Base-by-base conservation (phyloP, 2,888 invertebrate genomes). In the Orthonevra nobilis region DNA sequence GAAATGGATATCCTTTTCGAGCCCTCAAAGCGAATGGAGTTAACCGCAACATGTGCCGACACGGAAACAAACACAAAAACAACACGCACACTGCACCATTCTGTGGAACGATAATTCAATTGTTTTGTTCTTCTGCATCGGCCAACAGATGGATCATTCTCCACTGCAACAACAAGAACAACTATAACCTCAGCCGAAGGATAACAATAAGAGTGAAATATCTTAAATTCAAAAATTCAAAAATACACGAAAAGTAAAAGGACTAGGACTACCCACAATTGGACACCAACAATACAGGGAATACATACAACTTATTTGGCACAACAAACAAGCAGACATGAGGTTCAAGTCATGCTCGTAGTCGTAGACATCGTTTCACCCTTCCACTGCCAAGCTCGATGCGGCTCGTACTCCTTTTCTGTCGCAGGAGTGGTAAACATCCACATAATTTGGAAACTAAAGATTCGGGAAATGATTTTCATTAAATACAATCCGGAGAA, bases 11-110 rank as follows among this genome's bases (percentile, higher is more conserved):
- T 79, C 66, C 79, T 50, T 52, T 38, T 34, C 10, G 17, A 61
- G n/a, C 23, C 42, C 36, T 54, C 40, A 58, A 60, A 72, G 23
- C 70, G 38, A 63, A 70, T 63, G n/a, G n/a, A 63, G 32, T 64
- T 66, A 66, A 79, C 79, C 79, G 56, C 79, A 73, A 73, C 79
- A 79, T 79, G 79, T 79, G 79, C 73, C 73, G 48, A 70, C 56
- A 58, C 52, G 61, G 54, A 64, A 66, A 38, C 42, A 79, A 38
- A 60, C 61, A 54, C 52, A 52, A 12, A 44, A 9, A 40, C n/a
- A n/a, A n/a, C 20, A 44, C 23, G 7, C 42, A 56, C 26, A 19
- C 10, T n/a, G 32, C 34, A 50, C 12, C 48, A 61, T 56, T 32
- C 58, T 17, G 52, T 54, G 63, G 30, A 40, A 44, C 60, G 60